Evolutionary conservation across 2,888 invertebrate species (phyloP).

Genomic region (Trichopoda pennipes): DNA sequence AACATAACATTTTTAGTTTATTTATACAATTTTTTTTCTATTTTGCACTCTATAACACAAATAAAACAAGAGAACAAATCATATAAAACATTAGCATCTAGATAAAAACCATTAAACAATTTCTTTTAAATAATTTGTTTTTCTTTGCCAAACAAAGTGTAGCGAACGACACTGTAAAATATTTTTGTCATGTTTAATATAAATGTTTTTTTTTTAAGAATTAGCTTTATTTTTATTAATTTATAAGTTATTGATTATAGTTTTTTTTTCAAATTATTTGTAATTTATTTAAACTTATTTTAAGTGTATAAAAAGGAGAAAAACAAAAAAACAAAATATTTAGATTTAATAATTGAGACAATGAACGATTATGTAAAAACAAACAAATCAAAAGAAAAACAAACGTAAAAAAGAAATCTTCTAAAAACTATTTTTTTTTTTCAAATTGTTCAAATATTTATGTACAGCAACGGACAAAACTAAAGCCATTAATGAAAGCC

Average conservation of each 20-base stretch:
- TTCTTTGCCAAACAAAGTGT: slow-evolving; percentile 42
- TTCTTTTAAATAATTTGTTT: not conserved
- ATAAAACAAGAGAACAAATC: slow-evolving; percentile 14
- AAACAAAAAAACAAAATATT: slow-evolving; percentile 21
- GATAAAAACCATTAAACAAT: slow-evolving; percentile 33
- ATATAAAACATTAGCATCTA: slow-evolving; percentile 34
- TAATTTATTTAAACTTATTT: slow-evolving; percentile 58
- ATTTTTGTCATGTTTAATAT: slow-evolving; percentile 39
- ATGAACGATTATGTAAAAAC: slow-evolving; percentile 54
- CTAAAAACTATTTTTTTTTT: slow-evolving; percentile 35
- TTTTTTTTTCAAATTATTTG: slow-evolving; percentile 51
- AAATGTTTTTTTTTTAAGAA: slow-evolving; percentile 32
- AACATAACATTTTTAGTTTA: not conserved
- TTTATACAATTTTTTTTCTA: slow-evolving; percentile 9
- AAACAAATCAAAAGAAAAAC: slow-evolving; percentile 46
- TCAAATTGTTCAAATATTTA: slow-evolving; percentile 33
- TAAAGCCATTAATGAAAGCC: too few species aligned
- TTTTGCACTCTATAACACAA: slow-evolving; percentile 38
- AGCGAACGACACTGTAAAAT: slow-evolving; percentile 53
- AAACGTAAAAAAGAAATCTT: slow-evolving; percentile 41
- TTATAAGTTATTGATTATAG: slow-evolving; percentile 56
- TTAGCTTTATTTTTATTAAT: slow-evolving; percentile 28
- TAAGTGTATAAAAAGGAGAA: slow-evolving; percentile 63
- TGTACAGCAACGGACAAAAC: too few species aligned
- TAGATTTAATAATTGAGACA: slow-evolving; percentile 56